Base-by-base conservation (phyloP, 2,113 vertebrate genomes). In the Sarotherodon lohbergeri region DNA sequence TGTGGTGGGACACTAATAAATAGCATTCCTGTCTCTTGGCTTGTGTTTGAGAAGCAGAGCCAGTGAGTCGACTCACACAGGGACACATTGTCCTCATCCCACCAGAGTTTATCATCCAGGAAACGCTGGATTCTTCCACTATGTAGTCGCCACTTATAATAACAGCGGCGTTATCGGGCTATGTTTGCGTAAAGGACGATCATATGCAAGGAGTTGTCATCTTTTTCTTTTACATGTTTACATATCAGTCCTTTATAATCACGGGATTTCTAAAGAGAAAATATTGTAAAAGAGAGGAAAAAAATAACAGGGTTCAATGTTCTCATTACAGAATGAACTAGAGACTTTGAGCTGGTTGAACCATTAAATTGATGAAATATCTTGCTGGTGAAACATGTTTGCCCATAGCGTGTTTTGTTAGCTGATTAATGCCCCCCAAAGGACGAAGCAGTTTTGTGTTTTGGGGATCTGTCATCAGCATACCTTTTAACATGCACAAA, bases 1-100 rank as follows among this genome's bases (percentile, higher is more conserved):
- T 94, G 93, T 95, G 94, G 93, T 55, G 86, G 82, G 83, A 89
- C 85, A 57, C 86, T 93, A 88, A 93, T 93, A 93, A 94, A 95
- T 86, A 84, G 83, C 84, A 87, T 93, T 93, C 92, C 86, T 86
- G 87, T 83, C 91, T 86, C 86, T 54, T 82, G 86, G 78, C 86
- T 88, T 66, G 71, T 86, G 80, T 89, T 93, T 92, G 79, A 86
- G 86, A 19, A 93, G 81, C 55, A 89, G 80, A 89, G 86, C 84
- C 87, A 93, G 85, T 88, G 89, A 91, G 87, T 93, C 83, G 83
- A 76, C 61, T 54, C 84, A 63, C 90, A 91, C 71, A 87, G 86
- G 81, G 84, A 90, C 91, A 90, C 85, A 78, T 76, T 94, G 82
- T 91, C 89, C 83, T 86, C 85, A 50, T 86, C 85, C 86, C 86